These are phyloP conservation scores for Dinomys branickii DNA, from an alignment of 2,113 vertebrate species.

Conservation along the genomic window DNA sequence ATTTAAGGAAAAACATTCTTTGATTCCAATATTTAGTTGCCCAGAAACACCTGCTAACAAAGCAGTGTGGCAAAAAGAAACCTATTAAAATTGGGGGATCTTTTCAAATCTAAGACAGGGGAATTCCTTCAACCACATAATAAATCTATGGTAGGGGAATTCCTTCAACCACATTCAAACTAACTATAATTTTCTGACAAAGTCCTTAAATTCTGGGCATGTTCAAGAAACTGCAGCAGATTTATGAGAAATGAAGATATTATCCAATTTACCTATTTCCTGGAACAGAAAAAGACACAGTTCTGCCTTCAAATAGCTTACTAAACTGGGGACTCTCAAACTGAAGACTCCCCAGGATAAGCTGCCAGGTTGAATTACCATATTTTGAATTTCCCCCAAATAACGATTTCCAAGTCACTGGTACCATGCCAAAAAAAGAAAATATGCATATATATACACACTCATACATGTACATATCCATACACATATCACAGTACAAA, in stretches of 20 bases:
- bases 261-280: neutral
- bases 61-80: neutral
- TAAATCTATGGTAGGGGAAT: neutral
- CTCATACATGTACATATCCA: neutral
- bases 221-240: neutral
- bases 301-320: neutral
- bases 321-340: neutral
- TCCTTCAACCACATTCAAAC: neutral
- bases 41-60: neutral
- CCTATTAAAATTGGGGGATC: neutral
- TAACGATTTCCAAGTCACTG: neutral
- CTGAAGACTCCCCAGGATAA: neutral
- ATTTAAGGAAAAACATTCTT: neutral
- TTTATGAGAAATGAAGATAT: neutral
- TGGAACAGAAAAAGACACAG: neutral
- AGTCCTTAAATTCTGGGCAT: neutral
- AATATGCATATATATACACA: too few relatives aligned
- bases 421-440: neutral
- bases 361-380: neutral
- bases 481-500: neutral
- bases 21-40: neutral
- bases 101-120: neutral
- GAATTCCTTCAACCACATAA: neutral
- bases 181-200: neutral
- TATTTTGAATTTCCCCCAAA: neutral